Percentiles rank a stretch among this genome's conserved stretches.
phyloP scores from a whole-genome alignment of 2,113 vertebrate species.

The Oncorhynchus masou region DNA sequence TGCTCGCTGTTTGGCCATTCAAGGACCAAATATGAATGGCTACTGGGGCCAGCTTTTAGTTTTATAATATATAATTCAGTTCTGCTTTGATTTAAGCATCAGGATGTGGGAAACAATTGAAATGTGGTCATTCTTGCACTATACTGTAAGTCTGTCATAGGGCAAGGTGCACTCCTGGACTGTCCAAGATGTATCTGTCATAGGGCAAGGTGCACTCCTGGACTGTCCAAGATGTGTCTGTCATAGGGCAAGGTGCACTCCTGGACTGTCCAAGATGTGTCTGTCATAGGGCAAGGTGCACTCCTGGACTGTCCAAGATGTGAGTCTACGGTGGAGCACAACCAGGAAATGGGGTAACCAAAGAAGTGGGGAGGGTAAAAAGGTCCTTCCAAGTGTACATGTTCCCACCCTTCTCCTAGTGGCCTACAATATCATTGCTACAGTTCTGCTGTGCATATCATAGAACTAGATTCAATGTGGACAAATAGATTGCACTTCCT shows the following conservation, averaged over 20 bases:
- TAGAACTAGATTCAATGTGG: neutral
- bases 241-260: conserved; percentile 23
- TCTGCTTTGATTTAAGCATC: conserved; percentile 7
- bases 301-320: conserved; percentile 33
- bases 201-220: conserved; percentile 19
- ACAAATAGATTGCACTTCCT: conserved; percentile 43
- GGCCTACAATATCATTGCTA: conserved; percentile 54
- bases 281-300: conserved; percentile 29
- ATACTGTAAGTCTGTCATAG: conserved; percentile 11
- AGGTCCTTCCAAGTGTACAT: neutral
- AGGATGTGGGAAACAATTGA: conserved; percentile 11
- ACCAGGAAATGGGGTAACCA: conserved; percentile 14
- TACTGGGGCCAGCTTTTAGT: conserved; percentile 19
- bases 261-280: neutral
- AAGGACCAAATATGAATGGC: conserved; percentile 23
- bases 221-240: neutral
- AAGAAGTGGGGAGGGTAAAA: neutral
- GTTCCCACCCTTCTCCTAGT: conserved; percentile 13
- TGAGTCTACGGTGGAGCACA: conserved; percentile 47
- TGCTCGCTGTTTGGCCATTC: conserved; percentile 9
- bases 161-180: conserved; percentile 11
- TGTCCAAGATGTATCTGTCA: conserved; percentile 2
- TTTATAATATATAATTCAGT: conserved; percentile 26
- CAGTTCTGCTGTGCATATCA: conserved; percentile 58
- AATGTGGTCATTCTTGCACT: conserved; percentile 1